phyloP scores from a whole-genome alignment of 2,888 invertebrate genomes.

The Cactoblastis cactorum region DNA sequence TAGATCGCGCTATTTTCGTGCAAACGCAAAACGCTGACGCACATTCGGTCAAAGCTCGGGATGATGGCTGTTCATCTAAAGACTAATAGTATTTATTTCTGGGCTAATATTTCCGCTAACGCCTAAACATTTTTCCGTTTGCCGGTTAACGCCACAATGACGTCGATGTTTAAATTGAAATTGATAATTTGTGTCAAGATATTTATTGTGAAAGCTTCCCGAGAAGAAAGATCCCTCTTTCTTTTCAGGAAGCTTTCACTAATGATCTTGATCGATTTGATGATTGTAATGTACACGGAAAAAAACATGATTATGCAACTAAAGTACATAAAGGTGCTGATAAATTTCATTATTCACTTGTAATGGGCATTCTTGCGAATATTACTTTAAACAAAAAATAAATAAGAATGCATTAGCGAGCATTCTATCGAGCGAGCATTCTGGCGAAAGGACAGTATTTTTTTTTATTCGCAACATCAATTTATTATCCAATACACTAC shows the following conservation, averaged over 20 bases:
- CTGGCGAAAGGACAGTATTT: too few species aligned
- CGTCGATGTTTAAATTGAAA: not conserved
- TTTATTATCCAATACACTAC: too few species aligned
- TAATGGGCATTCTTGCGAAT: too few species aligned
- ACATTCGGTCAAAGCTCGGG: conserved; percentile 51
- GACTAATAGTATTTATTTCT: conserved; percentile 32
- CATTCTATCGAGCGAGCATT: too few species aligned
- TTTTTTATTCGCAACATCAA: too few species aligned
- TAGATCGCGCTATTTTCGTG: conserved; percentile 55
- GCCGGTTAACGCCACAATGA: conserved; percentile 2
- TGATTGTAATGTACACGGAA: not conserved
- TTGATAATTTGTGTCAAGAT: not conserved
- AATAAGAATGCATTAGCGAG: too few species aligned
- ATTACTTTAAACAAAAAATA: too few species aligned
- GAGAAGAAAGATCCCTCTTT: too few species aligned
- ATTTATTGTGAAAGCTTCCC: not conserved
- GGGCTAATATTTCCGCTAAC: conserved; percentile 26
- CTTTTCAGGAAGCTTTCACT: too few species aligned
- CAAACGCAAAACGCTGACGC: conserved; percentile 43
- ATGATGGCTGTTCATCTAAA: conserved; percentile 34
- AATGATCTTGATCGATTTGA: not conserved
- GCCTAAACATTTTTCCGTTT: conserved; percentile 22
- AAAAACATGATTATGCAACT: too few species aligned
- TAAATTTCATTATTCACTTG: too few species aligned
- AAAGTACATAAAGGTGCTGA: too few species aligned